Conservation (phyloP, 1,140 invertebrate genomes). For the Leptopilina boulardi region DNA sequence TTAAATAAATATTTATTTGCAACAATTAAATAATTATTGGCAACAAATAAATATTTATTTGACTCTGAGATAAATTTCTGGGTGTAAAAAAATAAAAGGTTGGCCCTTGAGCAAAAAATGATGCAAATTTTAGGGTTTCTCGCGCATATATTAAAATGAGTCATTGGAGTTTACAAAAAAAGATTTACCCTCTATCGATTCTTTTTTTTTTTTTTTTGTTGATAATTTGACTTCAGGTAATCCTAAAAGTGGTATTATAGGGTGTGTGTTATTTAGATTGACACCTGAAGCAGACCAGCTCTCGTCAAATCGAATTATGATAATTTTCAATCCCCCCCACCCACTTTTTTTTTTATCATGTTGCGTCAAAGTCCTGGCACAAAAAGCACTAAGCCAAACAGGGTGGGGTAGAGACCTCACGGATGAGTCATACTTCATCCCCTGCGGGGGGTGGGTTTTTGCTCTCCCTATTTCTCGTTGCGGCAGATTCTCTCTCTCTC, state of each 20-base stretch:
- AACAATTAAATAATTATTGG: too few species aligned
- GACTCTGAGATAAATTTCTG: too few species aligned
- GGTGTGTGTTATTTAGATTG: constrained; percentile 48
- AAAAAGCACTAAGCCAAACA: constrained; percentile 49
- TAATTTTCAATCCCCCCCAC: constrained; percentile 63
- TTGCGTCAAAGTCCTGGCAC: constrained; percentile 46
- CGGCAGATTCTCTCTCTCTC: constrained; percentile 36
- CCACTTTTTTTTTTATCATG: constrained; percentile 40
- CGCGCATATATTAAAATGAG: not conserved
- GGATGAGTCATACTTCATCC: constrained; percentile 70
- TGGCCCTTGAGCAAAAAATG: not conserved
- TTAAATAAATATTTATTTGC: too few species aligned
- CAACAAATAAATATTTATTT: too few species aligned
- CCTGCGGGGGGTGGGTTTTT: constrained; percentile 42
- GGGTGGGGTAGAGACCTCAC: constrained; percentile 54
- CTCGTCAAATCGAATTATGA: constrained; percentile 64
- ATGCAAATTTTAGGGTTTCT: constrained; percentile 9
- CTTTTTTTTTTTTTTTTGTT: constrained; percentile 36
- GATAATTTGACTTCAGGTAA: constrained; percentile 50
- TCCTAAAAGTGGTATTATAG: not conserved
- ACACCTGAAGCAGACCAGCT: constrained; percentile 47
- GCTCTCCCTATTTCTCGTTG: constrained; percentile 48
- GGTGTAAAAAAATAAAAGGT: too few species aligned
- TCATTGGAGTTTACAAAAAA: constrained; percentile 5
- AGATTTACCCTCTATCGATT: constrained; percentile 28